Evolutionary conservation across 1,140 invertebrate genomes (phyloP), one percentile per base, ranked within the genome.

Genomic region (Nasonia vitripennis): DNA sequence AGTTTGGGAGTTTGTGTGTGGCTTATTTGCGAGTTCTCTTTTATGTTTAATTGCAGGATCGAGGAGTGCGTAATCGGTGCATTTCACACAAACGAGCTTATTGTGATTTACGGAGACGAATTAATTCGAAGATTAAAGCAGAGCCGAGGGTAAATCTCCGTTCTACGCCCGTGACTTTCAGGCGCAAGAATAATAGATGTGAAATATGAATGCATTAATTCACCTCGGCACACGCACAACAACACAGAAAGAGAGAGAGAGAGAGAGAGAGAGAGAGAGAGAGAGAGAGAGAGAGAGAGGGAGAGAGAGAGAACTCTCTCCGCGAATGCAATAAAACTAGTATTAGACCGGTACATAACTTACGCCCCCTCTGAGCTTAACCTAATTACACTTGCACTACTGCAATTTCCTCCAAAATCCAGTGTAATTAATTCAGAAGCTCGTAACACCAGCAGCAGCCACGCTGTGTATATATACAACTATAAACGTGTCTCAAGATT

Each of bases 371-470:
- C 34, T 27, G 74, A n/a, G 74, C 31, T 75, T 75, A 75, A 75
- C 74, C 74, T 41, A 75, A 75, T 75, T 75, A 75, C 31, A 75
- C 31, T 75, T 37, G 74, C 74, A 62, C 17, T n/a, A 62, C 20
- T 62, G 20, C 31, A 10, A 31, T 75, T 62, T 31, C 37, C 41
- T 41, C 37, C 37, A 31, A 75, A 45, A 75, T 75, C 37, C 37
- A 41, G 37, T n/a, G 74, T 48, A 41, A 75, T 75, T 75, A 75
- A 75, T 75, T 75, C 20, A 75, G 37, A 75, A 45, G 74, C 74
- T 31, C 70, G 67, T 23, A 9, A 7, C 41, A 45, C 6, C 41
- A 45, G 41, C 17, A 62, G 55, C 34, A 37, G 34, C 34, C 5
- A 37, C 34, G 5, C 2, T 37, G 34, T 37, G 34, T 37, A 37